phyloP scores from a whole-genome alignment of 2,888 invertebrate species.

The Drosophila mercatorum region DNA sequence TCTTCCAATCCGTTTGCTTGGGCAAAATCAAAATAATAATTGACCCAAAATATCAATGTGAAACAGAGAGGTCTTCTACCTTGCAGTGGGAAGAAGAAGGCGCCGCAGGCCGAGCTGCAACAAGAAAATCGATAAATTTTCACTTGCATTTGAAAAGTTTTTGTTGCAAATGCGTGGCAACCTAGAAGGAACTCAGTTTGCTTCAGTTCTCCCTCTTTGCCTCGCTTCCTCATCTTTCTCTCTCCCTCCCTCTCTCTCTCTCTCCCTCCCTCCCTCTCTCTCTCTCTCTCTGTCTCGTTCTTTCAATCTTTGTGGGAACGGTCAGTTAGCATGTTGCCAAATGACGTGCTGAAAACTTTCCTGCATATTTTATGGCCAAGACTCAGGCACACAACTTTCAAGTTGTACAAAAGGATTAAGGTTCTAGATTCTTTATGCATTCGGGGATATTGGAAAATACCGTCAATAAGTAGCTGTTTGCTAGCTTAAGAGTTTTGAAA shows the following conservation, averaged over 20 bases:
- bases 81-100: constrained; percentile 44
- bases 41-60: background rate
- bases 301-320: background rate
- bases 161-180: background rate
- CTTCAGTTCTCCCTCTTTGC: background rate
- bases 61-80: constrained; percentile 60
- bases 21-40: too few species aligned
- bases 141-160: constrained; percentile 31
- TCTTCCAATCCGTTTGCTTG: too few species aligned
- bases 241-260: background rate
- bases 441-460: background rate
- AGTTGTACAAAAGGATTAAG: constrained; percentile 3
- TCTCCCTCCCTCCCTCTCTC: background rate
- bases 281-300: background rate
- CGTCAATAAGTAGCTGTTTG: constrained; percentile 17
- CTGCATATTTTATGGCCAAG: constrained; percentile 28
- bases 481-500: background rate
- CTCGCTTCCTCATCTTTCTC: background rate
- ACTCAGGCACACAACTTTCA: constrained; percentile 5
- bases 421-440: background rate
- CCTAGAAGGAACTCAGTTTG: background rate
- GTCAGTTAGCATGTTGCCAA: constrained; percentile 22
- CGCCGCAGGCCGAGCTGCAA: constrained; percentile 11
- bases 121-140: constrained; percentile 57
- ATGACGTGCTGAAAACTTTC: constrained; percentile 32